These are phyloP conservation scores for Corythornis vintsioides DNA, from an alignment of 2,113 vertebrate genomes.

Conservation along the genomic window DNA sequence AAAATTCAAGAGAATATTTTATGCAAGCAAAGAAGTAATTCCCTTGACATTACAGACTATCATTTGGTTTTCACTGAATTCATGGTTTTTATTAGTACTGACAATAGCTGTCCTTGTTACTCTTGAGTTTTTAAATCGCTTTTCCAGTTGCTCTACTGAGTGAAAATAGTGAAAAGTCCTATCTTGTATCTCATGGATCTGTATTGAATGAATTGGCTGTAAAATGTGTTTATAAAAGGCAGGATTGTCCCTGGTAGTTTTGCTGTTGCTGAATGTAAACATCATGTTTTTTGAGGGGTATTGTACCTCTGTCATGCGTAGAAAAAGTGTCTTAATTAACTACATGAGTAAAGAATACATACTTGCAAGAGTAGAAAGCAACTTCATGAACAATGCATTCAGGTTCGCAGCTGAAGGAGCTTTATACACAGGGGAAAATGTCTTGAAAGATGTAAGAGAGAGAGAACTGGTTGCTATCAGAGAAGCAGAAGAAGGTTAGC, in stretches of 20 bases:
- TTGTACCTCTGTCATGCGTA: background rate
- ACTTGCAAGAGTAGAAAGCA: background rate
- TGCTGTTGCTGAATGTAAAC: background rate
- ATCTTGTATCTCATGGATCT: background rate
- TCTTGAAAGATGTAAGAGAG: background rate
- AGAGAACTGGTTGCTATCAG: background rate
- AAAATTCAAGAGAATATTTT: constrained; percentile 1
- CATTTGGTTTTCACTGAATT: background rate
- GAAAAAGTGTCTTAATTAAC: background rate
- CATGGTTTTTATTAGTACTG: background rate
- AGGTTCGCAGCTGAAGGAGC: background rate
- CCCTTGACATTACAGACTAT: background rate
- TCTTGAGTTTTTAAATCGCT: background rate
- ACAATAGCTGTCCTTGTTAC: background rate
- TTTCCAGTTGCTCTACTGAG: background rate
- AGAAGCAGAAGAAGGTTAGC: background rate
- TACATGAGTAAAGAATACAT: background rate
- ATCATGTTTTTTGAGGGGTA: accelerated
- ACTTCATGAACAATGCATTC: background rate
- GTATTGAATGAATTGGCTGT: background rate
- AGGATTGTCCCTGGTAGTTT: background rate
- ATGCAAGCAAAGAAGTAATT: background rate
- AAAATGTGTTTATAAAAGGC: background rate
- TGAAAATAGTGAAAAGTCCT: background rate
- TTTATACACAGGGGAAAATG: background rate